Evolutionary conservation across 2,113 vertebrate genomes (phyloP), one percentile per base, ranked within the genome.

Genomic region (Turnix velox): DNA sequence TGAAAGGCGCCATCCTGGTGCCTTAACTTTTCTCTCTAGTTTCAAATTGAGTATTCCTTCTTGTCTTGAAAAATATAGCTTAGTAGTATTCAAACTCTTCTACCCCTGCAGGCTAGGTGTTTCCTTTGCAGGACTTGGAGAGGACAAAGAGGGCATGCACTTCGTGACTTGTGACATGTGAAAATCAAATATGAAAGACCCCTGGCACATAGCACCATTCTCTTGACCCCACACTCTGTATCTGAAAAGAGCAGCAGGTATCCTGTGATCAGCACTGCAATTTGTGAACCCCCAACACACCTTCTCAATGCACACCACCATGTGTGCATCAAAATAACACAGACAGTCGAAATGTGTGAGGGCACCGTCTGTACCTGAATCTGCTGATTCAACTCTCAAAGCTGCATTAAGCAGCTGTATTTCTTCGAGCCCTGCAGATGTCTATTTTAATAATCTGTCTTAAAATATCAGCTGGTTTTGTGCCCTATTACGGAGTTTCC

Each of bases 381-480:
- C 63, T 96, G 91, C 96, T 94, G 94, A 93, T 91, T 95, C 93
- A 96, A 92, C 84, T 89, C 77, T 62, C 88, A 62, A 93, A 89
- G 81, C 89, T 94, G 89, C 81, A 66, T 93, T 92, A 89, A 82
- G 89, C 94, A 93, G 94, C 92, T 96, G 95, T 91, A 94, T 55
- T 55, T 91, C 87, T 82, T 91, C 28, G 55, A 88, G 78, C 59
- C 78, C 65, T 51, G 90, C 92, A 96, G 81, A 93, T 82, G 68
- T 83, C 71, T 92, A 91, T 94, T 95, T 96, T 93, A 95, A 96
- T 96, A 74, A 93, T 96, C 89, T 87, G 81, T 97, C 86, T 92
- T 94, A 93, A 96, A 94, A 93, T 61, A 84, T 92, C 96, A 96
- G 83, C 79, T 92, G 85, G 77, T 97, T 93, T 68, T 76, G 51